Percentiles rank a stretch among this genome's conserved stretches.
Evolutionary conservation across 2,113 vertebrate species (phyloP).

Genomic region (Cololabis saira): DNA sequence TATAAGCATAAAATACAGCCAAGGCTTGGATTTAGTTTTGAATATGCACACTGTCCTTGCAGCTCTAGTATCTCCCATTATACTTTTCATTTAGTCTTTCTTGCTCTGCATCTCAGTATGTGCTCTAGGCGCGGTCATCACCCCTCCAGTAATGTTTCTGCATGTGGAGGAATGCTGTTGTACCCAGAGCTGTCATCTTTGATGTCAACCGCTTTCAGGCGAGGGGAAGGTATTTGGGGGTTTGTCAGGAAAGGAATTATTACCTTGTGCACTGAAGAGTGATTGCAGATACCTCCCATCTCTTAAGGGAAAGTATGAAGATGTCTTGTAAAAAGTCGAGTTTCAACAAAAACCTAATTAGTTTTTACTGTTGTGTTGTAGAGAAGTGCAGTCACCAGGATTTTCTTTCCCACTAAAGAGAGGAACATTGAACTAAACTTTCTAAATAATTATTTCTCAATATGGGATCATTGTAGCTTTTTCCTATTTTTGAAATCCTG

Average conservation of each 20-base stretch:
- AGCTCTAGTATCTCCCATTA: neutral
- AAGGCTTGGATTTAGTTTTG: neutral
- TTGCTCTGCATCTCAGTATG: conserved; percentile 3
- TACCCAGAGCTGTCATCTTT: conserved; percentile 20
- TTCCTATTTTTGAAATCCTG: neutral
- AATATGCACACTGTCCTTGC: neutral
- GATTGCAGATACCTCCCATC: neutral
- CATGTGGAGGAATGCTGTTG: conserved; percentile 54
- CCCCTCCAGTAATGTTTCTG: conserved; percentile 30
- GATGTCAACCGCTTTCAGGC: conserved; percentile 1
- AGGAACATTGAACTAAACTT: conserved; percentile 18
- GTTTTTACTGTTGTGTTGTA: conserved; percentile 8
- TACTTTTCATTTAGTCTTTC: neutral
- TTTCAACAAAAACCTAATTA: conserved; percentile 40
- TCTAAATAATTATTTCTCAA: conserved; percentile 1
- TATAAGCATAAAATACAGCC: neutral
- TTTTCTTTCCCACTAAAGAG: neutral
- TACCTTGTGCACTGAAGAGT: neutral
- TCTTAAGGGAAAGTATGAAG: conserved; percentile 17
- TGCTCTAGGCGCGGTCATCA: conserved; percentile 19
- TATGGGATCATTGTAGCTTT: neutral
- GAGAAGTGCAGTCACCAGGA: conserved; percentile 7
- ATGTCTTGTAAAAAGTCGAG: conserved; percentile 25
- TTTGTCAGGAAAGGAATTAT: conserved; percentile 12
- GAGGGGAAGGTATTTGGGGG: conserved; percentile 30